A percentile compares a stretch with the other conserved stretches of the same genome.
phyloP scores from a whole-genome alignment of 53 echinoderm and acorn worm genomes.

The Mesocentrotus franciscanus region DNA sequence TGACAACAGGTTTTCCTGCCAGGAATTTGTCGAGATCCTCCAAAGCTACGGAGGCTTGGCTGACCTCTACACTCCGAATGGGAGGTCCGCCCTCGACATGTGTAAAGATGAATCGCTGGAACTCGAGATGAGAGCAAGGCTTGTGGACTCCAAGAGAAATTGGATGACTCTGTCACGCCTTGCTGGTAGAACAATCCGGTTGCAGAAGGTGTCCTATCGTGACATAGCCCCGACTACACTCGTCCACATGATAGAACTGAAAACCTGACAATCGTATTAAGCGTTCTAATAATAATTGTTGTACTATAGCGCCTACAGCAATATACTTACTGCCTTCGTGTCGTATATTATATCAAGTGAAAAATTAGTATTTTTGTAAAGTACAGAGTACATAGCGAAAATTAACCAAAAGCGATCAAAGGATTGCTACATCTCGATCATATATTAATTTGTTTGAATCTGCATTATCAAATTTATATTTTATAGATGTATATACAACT shows the following conservation, averaged over 20 bases:
- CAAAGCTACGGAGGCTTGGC: slow-evolving; percentile 19
- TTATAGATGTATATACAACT: too few relatives aligned
- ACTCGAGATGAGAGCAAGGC: background rate
- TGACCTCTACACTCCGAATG: background rate
- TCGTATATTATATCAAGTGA: background rate
- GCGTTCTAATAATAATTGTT: too few relatives aligned
- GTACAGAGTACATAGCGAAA: background rate
- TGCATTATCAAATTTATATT: too few relatives aligned
- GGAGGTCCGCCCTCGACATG: slow-evolving; percentile 42
- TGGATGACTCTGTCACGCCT: slow-evolving; percentile 38
- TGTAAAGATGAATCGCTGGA: slow-evolving; percentile 1
- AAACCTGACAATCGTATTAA: background rate
- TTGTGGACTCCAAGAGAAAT: background rate
- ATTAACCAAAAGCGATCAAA: too few relatives aligned
- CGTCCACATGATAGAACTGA: background rate
- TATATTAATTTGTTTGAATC: too few relatives aligned
- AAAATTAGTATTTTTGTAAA: background rate
- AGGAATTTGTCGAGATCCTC: background rate
- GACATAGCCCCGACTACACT: background rate
- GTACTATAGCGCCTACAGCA: background rate
- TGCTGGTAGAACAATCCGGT: slow-evolving; percentile 37
- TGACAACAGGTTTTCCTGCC: background rate
- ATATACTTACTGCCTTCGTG: background rate
- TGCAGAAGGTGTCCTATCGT: slow-evolving; percentile 27
- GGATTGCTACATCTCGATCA: too few relatives aligned